Evolutionary conservation across 1,140 invertebrate genomes (phyloP).

Genomic region (Aphis craccivora): DNA sequence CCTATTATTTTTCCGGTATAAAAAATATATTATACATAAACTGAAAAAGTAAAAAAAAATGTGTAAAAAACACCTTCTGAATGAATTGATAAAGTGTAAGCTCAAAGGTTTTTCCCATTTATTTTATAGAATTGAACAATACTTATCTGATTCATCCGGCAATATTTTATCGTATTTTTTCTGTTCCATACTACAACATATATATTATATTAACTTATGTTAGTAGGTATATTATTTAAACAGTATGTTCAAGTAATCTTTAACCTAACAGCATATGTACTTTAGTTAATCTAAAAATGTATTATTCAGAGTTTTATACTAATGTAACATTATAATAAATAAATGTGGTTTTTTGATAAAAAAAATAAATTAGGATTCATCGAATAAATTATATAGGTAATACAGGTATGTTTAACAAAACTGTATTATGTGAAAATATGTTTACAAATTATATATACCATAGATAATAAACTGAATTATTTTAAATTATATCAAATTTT

Average conservation of each 20-base stretch:
- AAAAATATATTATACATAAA: slow-evolving; percentile 4
- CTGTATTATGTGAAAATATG: neutral
- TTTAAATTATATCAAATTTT: too few species aligned
- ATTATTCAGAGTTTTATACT: neutral
- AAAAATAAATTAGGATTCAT: slow-evolving; percentile 26
- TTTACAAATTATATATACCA: neutral
- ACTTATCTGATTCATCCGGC: slow-evolving; percentile 32
- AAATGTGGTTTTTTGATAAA: neutral
- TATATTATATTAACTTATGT: neutral
- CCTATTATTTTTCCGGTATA: slow-evolving; percentile 32
- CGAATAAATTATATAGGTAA: neutral
- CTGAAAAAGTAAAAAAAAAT: slow-evolving; percentile 15
- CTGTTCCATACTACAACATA: neutral
- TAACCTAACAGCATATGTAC: neutral
- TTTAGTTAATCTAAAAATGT: slow-evolving; percentile 20
- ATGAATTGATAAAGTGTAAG: slow-evolving; percentile 44
- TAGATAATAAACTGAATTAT: neutral
- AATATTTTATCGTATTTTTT: slow-evolving; percentile 40
- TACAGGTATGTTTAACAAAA: neutral
- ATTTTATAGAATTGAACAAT: slow-evolving; percentile 42
- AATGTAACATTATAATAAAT: neutral
- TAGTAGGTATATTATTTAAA: slow-evolving; percentile 23
- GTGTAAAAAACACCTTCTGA: neutral
- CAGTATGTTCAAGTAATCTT: neutral
- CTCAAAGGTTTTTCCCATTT: slow-evolving; percentile 40